Evolutionary conservation across 2,797 vertebrate species (phyloP).

Genomic region (Clarias platycephalus): DNA sequence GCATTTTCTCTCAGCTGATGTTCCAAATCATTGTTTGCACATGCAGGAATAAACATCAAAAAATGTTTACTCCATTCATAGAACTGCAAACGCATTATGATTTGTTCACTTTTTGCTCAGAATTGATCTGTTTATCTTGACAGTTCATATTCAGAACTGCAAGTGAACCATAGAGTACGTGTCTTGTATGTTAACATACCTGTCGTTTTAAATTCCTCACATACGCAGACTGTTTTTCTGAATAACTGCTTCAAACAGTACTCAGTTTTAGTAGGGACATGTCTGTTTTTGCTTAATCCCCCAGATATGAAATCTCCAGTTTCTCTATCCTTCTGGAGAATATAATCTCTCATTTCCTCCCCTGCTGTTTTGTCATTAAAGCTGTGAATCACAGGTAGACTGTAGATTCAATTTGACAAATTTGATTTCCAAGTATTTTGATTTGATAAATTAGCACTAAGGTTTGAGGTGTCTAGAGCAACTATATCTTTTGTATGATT

Average conservation of each 20-base stretch:
- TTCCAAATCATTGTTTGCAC: not conserved
- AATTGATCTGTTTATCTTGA: not conserved
- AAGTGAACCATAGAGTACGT: not conserved
- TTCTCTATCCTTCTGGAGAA: not conserved
- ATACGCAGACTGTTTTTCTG: not conserved
- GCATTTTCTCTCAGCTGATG: not conserved
- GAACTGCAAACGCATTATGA: not conserved
- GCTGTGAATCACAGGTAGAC: too few species aligned
- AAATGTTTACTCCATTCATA: not conserved
- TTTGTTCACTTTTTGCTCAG: not conserved
- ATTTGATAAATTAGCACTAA: too few species aligned
- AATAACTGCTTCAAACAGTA: not conserved
- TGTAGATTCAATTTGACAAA: too few species aligned
- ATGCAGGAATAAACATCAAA: not conserved
- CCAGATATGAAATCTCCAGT: not conserved
- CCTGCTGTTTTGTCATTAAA: not conserved
- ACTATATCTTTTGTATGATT: too few species aligned
- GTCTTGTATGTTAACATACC: not conserved
- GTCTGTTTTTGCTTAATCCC: not conserved
- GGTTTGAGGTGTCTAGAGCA: too few species aligned
- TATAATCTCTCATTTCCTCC: not conserved
- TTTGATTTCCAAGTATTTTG: too few species aligned
- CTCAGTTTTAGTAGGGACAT: not conserved
- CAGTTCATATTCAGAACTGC: not conserved
- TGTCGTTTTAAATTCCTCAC: not conserved